Percentiles rank a stretch among this genome's conserved stretches.
Evolutionary conservation across 2,113 vertebrate species (phyloP).

Genomic region (Anseranas semipalmata): DNA sequence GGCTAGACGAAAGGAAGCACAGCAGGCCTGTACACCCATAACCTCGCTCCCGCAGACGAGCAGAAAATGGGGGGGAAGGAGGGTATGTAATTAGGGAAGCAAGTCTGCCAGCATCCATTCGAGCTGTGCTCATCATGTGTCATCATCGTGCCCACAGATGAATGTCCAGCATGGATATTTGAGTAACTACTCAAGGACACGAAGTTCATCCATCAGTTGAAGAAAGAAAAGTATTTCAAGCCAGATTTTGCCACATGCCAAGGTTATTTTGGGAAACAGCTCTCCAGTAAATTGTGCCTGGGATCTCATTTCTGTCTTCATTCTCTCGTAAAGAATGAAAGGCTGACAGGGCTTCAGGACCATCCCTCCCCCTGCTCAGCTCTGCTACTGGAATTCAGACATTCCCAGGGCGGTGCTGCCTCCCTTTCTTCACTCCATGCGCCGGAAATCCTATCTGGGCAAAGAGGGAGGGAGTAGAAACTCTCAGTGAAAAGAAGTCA

Average conservation of each 20-base stretch:
- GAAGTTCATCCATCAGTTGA: neutral
- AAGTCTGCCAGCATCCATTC: neutral
- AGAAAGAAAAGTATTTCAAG: conserved; percentile 29
- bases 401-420: conserved; percentile 12
- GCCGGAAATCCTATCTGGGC: conserved; percentile 36
- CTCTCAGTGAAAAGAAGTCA: neutral
- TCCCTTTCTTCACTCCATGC: neutral
- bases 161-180: neutral
- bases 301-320: conserved; percentile 23
- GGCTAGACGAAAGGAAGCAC: neutral
- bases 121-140: neutral
- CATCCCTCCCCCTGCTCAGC: neutral
- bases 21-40: neutral
- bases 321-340: conserved; percentile 21
- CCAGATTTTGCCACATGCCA: neutral
- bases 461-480: neutral
- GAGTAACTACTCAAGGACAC: neutral
- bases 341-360: neutral
- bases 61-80: neutral
- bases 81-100: too few relatives aligned
- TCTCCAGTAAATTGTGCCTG: neutral
- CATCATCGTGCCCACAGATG: neutral
- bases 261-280: conserved; percentile 35
- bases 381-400: conserved; percentile 54
- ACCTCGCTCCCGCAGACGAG: neutral